Evolutionary conservation across 2,888 invertebrate genomes (phyloP).

Genomic region (Brachyptera putata): DNA sequence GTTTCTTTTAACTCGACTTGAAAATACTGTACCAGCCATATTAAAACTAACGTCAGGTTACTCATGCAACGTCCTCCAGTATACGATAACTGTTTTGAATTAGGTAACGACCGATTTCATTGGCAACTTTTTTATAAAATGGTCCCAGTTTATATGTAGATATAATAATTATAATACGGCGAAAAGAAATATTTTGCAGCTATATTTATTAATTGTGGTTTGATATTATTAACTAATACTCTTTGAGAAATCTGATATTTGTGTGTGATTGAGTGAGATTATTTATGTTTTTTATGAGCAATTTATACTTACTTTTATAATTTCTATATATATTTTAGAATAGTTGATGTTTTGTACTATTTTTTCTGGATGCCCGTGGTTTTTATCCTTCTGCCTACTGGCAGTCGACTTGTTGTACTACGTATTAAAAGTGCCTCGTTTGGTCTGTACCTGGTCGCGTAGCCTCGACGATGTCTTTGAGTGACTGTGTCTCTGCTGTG

Average conservation of each 20-base stretch:
- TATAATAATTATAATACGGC: background rate
- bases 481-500: too few relatives aligned
- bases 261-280: constrained; percentile 31
- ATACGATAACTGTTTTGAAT: background rate
- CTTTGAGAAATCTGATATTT: background rate
- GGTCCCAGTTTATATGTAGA: too few relatives aligned
- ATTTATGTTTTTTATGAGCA: constrained; percentile 31
- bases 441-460: too few relatives aligned
- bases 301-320: constrained; percentile 16
- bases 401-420: too few relatives aligned
- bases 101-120: background rate
- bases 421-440: too few relatives aligned
- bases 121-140: background rate
- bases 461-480: too few relatives aligned
- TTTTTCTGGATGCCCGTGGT: too few relatives aligned
- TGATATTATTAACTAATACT: constrained; percentile 16
- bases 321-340: background rate
- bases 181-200: background rate
- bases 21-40: background rate
- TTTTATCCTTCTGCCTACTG: too few relatives aligned
- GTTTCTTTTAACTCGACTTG: background rate
- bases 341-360: too few relatives aligned
- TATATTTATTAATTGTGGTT: background rate
- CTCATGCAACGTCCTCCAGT: background rate
- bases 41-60: background rate